These are phyloP conservation scores for Siphamia tubifer DNA, from an alignment of 2,113 vertebrate species.

Conservation along the genomic window DNA sequence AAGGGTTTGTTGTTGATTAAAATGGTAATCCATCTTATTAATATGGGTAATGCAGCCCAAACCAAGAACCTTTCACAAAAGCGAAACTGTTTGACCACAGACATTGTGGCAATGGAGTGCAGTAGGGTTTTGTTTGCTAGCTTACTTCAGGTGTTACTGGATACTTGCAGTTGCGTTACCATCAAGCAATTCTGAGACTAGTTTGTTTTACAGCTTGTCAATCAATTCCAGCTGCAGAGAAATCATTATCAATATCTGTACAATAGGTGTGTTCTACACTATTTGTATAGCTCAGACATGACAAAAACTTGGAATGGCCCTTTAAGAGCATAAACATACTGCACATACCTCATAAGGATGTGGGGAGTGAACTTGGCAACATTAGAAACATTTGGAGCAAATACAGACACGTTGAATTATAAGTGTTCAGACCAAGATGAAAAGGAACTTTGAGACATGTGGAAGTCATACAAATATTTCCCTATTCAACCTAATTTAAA, in stretches of 20 bases:
- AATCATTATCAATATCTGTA: neutral
- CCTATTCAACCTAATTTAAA: constrained; percentile 23
- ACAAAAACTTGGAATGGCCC: constrained; percentile 8
- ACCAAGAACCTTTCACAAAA: neutral
- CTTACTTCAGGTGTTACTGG: neutral
- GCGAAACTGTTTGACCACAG: no score
- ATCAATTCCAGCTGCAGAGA: no score
- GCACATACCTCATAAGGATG: constrained; percentile 4
- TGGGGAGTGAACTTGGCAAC: constrained; percentile 35
- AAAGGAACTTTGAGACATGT: constrained; percentile 12
- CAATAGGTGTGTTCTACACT: neutral
- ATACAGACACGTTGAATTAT: constrained; percentile 26
- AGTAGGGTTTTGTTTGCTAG: neutral
- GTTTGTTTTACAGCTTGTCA: no score
- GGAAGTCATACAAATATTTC: constrained; percentile 5
- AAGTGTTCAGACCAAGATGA: constrained; percentile 20
- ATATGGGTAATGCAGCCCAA: neutral
- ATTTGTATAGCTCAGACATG: neutral
- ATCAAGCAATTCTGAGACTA: neutral
- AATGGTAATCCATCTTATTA: neutral
- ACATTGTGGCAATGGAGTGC: no score
- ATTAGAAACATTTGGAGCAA: constrained; percentile 37
- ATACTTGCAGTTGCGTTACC: neutral
- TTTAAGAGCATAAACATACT: constrained; percentile 12
- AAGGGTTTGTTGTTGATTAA: neutral